Evolutionary conservation across 2,888 invertebrate species (phyloP).

Genomic region (Agrochola circellaris): DNA sequence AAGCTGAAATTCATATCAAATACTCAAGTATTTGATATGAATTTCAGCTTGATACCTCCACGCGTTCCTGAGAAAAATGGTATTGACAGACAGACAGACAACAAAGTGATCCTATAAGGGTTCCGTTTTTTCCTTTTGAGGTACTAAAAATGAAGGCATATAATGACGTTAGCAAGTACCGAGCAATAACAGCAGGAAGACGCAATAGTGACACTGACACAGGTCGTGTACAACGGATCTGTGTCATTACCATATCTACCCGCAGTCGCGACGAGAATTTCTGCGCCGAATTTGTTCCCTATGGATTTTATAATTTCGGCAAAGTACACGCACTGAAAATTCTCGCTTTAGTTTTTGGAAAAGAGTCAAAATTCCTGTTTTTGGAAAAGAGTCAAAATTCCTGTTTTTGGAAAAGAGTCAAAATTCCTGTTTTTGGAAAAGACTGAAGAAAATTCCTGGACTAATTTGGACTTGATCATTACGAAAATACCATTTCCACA

Average conservation of each 20-base stretch:
- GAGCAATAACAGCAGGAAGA: background rate
- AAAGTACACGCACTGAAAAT: background rate
- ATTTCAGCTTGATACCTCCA: too few species aligned
- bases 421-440: too few species aligned
- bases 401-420: background rate
- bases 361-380: background rate
- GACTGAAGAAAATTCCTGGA: too few species aligned
- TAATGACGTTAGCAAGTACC: background rate
- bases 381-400: background rate
- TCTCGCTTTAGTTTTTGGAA: background rate
- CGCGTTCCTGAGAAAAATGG: too few species aligned
- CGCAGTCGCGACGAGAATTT: background rate
- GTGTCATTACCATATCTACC: slow-evolving; percentile 16
- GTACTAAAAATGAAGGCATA: background rate
- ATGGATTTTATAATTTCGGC: background rate
- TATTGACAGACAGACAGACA: too few species aligned
- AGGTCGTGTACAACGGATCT: background rate
- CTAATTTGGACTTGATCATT: too few species aligned
- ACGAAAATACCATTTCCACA: background rate
- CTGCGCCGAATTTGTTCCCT: background rate
- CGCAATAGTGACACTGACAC: background rate
- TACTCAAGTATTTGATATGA: too few species aligned
- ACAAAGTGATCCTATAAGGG: too few species aligned
- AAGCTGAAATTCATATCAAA: too few species aligned
- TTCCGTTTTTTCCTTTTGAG: too few species aligned